Percentiles rank a stretch among this genome's conserved stretches.
Conservation (phyloP, 2,888 invertebrate genomes). For the Dichetophora obliterata region DNA sequence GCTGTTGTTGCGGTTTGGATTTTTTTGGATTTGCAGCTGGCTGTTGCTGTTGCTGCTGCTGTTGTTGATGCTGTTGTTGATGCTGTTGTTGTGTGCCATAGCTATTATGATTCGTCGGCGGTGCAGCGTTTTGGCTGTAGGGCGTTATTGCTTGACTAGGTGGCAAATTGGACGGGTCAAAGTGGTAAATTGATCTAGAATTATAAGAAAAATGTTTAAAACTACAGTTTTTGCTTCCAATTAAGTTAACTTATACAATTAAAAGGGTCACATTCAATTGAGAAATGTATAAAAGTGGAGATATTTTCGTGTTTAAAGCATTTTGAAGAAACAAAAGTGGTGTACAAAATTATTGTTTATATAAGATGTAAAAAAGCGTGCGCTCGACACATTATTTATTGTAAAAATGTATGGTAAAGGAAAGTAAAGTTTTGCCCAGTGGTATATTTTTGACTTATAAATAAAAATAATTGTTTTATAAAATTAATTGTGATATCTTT, state of each 20-base stretch:
- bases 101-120: constrained; percentile 33
- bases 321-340: background rate
- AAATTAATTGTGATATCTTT: no score
- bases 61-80: no score
- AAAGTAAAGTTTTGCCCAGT: no score
- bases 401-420: no score
- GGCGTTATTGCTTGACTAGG: constrained; percentile 64
- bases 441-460: no score
- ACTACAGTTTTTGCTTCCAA: background rate
- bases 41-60: constrained; percentile 50
- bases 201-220: constrained; percentile 29
- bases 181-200: constrained; percentile 70
- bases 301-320: no score
- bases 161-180: constrained; percentile 70
- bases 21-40: constrained; percentile 46
- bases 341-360: background rate
- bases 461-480: no score
- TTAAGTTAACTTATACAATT: background rate
- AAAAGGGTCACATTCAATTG: background rate
- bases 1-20: constrained; percentile 29
- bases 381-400: background rate
- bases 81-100: constrained; percentile 48
- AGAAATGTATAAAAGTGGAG: background rate
- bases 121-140: constrained; percentile 26
- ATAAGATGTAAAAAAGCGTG: background rate